A percentile compares a stretch with the other conserved stretches of the same genome.
Conservation (phyloP, 64 coral and sea anemone genomes). For the Pocillopora damicornis region DNA sequence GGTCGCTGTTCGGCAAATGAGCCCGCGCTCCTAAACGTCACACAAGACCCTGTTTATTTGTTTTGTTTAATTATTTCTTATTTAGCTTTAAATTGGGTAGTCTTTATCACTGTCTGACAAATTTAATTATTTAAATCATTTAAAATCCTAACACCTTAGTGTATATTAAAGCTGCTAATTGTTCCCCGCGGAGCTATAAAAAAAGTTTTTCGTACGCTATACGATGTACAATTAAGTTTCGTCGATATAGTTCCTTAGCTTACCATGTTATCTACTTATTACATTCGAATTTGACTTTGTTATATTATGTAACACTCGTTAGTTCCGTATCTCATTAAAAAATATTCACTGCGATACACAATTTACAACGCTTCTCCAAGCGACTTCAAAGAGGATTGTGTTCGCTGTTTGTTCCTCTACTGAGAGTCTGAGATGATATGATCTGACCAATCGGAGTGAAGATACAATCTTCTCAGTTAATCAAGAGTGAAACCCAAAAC, state of each 20-base stretch:
- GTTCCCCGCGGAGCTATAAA: background rate
- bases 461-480: background rate
- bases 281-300: background rate
- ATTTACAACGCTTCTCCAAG: background rate
- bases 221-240: background rate
- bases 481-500: background rate
- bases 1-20: too few species aligned
- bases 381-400: background rate
- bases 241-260: background rate
- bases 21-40: too few species aligned
- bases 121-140: background rate
- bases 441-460: background rate
- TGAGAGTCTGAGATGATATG: background rate
- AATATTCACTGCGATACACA: background rate
- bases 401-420: background rate
- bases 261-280: background rate
- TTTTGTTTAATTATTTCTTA: background rate
- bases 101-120: background rate
- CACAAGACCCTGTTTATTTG: background rate
- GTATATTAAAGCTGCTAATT: background rate
- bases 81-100: background rate
- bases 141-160: background rate
- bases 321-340: background rate
- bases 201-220: slow-evolving; percentile 2
- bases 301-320: background rate